These are phyloP conservation scores for Timema cristinae DNA, from an alignment of 2,888 invertebrate species.

Conservation along the genomic window DNA sequence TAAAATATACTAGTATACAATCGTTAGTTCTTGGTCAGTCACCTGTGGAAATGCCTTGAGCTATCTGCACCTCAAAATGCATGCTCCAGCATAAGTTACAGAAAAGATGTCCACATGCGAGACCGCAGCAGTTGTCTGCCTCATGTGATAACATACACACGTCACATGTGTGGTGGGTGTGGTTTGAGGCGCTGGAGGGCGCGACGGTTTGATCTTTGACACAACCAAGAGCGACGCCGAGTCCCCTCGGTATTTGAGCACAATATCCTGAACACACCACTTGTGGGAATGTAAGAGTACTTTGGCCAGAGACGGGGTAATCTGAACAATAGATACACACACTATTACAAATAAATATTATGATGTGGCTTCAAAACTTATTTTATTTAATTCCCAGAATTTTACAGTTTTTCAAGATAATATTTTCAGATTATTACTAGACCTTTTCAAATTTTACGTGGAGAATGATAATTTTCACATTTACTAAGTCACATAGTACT, in stretches of 20 bases:
- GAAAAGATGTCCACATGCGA: conserved; percentile 89
- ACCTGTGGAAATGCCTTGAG: conserved; percentile 73
- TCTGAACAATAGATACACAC: conserved; percentile 45
- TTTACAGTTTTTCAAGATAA: not conserved
- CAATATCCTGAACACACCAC: conserved; percentile 83
- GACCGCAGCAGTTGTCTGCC: conserved; percentile 67
- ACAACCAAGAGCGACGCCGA: conserved; percentile 58
- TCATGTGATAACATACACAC: conserved; percentile 72
- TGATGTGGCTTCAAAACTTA: no score
- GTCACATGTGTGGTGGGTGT: conserved; percentile 54
- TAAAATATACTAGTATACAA: no score
- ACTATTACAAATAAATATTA: not conserved
- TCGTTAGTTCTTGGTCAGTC: conserved; percentile 28
- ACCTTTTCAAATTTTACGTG: not conserved
- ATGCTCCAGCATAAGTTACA: conserved; percentile 95
- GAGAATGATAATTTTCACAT: no score
- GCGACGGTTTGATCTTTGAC: conserved; percentile 56
- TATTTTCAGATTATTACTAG: conserved; percentile 11
- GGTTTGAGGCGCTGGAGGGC: conserved; percentile 42
- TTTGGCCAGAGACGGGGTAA: conserved; percentile 90
- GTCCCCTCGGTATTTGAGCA: conserved; percentile 76
- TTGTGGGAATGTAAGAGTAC: conserved; percentile 84
- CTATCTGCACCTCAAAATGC: conserved; percentile 95
- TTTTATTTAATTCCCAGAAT: not conserved
- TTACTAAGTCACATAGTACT: no score